Conservation (phyloP, 2,888 invertebrate species). For the Peribatodes rhomboidaria region DNA sequence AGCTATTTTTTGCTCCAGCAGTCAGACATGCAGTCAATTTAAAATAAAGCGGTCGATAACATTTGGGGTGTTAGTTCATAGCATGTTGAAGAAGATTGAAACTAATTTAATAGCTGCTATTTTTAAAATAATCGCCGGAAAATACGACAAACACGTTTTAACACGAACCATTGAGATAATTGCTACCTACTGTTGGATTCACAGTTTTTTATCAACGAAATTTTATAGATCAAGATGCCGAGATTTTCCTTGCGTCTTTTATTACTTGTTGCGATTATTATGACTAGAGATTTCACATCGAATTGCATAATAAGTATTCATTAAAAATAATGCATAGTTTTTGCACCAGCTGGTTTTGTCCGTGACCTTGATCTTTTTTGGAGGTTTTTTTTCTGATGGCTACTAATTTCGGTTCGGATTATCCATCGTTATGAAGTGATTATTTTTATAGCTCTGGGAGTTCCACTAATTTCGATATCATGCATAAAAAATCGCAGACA, state of each 20-base stretch:
- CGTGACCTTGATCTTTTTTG: constrained; percentile 11
- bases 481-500: constrained; percentile 6
- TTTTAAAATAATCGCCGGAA: constrained; percentile 16
- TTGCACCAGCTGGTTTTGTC: not conserved
- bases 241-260: constrained; percentile 13
- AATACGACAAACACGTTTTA: constrained; percentile 16
- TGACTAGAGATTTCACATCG: not conserved
- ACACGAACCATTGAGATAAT: constrained; percentile 10
- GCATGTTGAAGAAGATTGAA: not conserved
- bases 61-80: not conserved
- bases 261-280: constrained; percentile 6
- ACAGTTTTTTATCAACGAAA: constrained; percentile 9
- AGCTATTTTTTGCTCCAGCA: constrained; percentile 6
- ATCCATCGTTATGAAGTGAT: constrained; percentile 1
- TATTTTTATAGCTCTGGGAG: constrained; percentile 12
- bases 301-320: constrained; percentile 1
- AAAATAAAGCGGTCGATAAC: constrained; percentile 1
- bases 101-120: constrained; percentile 1
- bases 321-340: constrained; percentile 1
- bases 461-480: constrained; percentile 11
- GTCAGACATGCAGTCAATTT: not conserved
- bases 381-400: not conserved
- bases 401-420: constrained; percentile 2
- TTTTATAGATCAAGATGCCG: constrained; percentile 4
- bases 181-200: constrained; percentile 9